phyloP scores from a whole-genome alignment of 2,113 vertebrate genomes.

The Balaeniceps rex region DNA sequence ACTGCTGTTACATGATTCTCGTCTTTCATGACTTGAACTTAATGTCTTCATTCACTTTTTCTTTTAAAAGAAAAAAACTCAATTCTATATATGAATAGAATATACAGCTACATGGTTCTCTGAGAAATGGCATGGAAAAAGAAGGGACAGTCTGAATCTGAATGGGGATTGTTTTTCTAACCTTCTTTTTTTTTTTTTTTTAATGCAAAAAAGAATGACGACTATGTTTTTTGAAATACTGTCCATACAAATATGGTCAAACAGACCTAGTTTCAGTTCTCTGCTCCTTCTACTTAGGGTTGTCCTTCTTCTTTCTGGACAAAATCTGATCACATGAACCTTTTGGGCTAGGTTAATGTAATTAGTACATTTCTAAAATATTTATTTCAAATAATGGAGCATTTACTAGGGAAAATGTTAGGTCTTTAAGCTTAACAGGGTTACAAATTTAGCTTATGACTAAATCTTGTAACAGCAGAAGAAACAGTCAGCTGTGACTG shows the following conservation, averaged over 20 bases:
- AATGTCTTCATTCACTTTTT: background rate
- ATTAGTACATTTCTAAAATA: background rate
- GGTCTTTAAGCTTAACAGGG: background rate
- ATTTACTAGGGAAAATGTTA: background rate
- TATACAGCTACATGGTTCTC: background rate
- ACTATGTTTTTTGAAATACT: background rate
- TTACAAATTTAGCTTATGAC: background rate
- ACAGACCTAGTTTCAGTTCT: background rate
- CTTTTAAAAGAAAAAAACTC: background rate
- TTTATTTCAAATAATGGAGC: background rate
- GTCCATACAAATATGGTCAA: background rate
- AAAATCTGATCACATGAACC: background rate
- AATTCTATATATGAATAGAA: background rate
- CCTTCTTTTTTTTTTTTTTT: background rate
- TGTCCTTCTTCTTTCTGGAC: background rate
- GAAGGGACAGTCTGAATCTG: background rate
- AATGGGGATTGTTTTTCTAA: background rate
- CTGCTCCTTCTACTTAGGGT: background rate
- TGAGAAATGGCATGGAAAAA: background rate
- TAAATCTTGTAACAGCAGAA: background rate
- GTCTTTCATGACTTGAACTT: background rate
- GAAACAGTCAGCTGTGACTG: background rate
- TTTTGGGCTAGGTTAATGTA: background rate
- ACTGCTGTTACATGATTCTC: background rate
- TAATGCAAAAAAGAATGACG: background rate